A percentile compares a stretch with the other conserved stretches of the same genome.
Evolutionary conservation across 2,888 invertebrate genomes (phyloP).

Genomic region (Lycaena phlaeas): DNA sequence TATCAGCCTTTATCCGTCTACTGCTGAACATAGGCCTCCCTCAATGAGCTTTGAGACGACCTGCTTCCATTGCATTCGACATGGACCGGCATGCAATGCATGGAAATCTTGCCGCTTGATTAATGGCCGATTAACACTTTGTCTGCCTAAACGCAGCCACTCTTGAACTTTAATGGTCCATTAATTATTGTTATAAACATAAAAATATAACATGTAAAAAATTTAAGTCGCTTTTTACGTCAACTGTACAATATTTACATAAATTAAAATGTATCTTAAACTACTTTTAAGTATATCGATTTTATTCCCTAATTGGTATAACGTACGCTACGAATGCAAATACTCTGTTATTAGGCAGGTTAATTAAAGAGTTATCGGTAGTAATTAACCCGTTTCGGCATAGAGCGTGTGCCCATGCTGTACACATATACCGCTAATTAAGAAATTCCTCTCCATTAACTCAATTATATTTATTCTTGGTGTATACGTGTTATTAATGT

Average conservation of each 20-base stretch:
- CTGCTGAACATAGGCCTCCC: no score
- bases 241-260: constrained; percentile 12
- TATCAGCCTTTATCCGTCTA: no score
- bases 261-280: constrained; percentile 30
- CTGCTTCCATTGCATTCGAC: no score
- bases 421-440: constrained; percentile 64
- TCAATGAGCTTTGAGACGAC: no score
- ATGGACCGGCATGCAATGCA: no score
- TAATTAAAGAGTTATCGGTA: constrained; percentile 69
- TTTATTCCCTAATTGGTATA: constrained; percentile 42
- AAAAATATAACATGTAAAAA: no score
- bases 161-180: no score
- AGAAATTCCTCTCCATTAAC: constrained; percentile 68
- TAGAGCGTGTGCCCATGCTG: constrained; percentile 56
- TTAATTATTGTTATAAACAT: no score
- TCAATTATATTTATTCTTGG: constrained; percentile 43
- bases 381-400: constrained; percentile 67
- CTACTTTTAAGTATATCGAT: not conserved
- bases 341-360: constrained; percentile 68
- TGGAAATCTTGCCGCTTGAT: no score
- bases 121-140: no score
- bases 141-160: no score
- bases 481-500: not conserved
- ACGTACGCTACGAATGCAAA: constrained; percentile 53
- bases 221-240: no score